Evolutionary conservation across 2,888 invertebrate species (phyloP), one percentile per base, ranked within the genome.

Genomic region (Aphodius granarius): DNA sequence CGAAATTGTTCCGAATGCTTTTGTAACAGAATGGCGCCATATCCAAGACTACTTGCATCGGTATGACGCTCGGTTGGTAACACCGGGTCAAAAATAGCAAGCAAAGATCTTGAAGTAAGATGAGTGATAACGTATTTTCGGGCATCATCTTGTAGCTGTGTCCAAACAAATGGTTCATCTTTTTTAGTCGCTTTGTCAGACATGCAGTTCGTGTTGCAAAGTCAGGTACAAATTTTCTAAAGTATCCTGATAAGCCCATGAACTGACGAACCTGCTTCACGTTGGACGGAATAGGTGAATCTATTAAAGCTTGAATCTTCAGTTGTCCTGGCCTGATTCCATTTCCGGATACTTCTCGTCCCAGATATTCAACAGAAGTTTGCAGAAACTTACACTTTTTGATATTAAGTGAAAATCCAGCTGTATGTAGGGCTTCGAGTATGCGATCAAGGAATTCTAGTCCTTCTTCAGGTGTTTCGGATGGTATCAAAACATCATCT

Each of bases 181-280:
- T 66, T 66, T 4, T 66, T 2, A 19, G 15, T 19, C n/a, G 18
- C 2, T 4, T 3, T n/a, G 63, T 1, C 16, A 16, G 6, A 62
- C 63, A 62, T 6, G 73, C 18, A 1, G 81, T 79, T 6, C 78
- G 74, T 0, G 75, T 66, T 15, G 82, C 78, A 62, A 62, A 62
- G n/a, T 62, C n/a, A 9, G 63, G 63, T 13, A 62, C n/a, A 62
- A 62, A 62, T 62, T 62, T 62, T 18, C 66, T 16, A 74, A 83
- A 84, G 73, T 81, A 85, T 0, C 78, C 78, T 0, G 84, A 81
- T 3, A 85, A 71, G 13, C 84, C 83, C 73, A 84, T 63, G 68
- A 84, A 82, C 21, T 82, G 81, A 64, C 81, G 74, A 4, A 84
- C 78, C 68, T 82, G 78, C 3, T 81, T 62, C 13, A 62, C 63